Conservation (phyloP, 2,113 vertebrate genomes). For the Corythaixoides concolor region DNA sequence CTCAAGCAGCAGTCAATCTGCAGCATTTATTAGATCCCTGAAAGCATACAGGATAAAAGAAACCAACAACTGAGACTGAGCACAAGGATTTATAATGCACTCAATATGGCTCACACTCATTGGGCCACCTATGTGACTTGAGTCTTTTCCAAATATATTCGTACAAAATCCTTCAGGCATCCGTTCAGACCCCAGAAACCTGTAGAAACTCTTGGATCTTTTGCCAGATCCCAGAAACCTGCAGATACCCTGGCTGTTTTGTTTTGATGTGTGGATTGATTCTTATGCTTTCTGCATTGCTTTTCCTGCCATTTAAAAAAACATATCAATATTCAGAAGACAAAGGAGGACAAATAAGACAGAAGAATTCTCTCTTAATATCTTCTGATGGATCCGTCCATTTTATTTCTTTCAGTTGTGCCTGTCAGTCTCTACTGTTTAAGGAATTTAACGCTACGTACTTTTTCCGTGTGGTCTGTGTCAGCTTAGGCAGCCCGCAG, state of each 20-base stretch:
- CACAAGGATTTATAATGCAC: background rate
- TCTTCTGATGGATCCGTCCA: background rate
- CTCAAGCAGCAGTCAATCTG: background rate
- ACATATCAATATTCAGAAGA: background rate
- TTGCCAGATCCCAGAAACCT: constrained; percentile 28
- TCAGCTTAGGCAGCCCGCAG: background rate
- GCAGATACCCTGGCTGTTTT: background rate
- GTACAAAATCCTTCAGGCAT: background rate
- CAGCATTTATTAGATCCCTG: background rate
- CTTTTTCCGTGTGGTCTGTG: background rate
- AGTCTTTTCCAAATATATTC: constrained; percentile 19
- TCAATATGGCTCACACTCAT: background rate
- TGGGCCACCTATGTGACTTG: constrained; percentile 29
- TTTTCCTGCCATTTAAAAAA: background rate
- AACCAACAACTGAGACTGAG: background rate
- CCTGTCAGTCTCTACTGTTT: background rate
- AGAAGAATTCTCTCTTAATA: background rate
- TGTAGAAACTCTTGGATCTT: background rate
- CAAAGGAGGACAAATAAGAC: background rate
- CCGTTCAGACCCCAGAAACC: background rate
- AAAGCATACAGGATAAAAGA: background rate
- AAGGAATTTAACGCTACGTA: fast-evolving
- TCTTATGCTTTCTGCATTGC: background rate
- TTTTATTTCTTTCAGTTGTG: background rate
- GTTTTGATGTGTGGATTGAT: background rate